Percentiles rank a stretch among this genome's conserved stretches.
These are phyloP conservation scores for Gymnorhina tibicen DNA, from an alignment of 2,113 vertebrate species.

Conservation along the genomic window DNA sequence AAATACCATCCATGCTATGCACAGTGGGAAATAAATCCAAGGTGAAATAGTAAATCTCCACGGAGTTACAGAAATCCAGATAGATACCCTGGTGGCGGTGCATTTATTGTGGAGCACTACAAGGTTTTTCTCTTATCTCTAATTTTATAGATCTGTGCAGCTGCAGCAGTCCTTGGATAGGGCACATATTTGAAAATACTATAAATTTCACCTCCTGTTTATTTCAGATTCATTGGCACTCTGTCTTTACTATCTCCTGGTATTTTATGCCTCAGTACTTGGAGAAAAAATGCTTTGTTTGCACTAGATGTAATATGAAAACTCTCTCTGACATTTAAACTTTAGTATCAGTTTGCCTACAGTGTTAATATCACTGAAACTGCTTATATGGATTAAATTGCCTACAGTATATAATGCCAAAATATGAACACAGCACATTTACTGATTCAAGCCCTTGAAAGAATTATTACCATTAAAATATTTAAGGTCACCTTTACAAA, in stretches of 20 bases:
- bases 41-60: constrained; percentile 16
- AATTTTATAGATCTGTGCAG: constrained; percentile 46
- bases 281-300: constrained; percentile 66
- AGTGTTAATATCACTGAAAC: constrained; percentile 68
- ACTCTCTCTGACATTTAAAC: constrained; percentile 71
- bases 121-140: constrained; percentile 40
- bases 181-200: constrained; percentile 54
- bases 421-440: constrained; percentile 67
- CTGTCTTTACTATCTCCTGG: constrained; percentile 63
- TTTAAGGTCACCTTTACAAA: constrained; percentile 71
- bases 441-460: constrained; percentile 64
- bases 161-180: constrained; percentile 47
- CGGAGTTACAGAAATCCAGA: constrained; percentile 27
- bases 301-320: constrained; percentile 66
- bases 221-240: constrained; percentile 55
- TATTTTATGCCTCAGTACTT: constrained; percentile 66
- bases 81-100: not conserved
- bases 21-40: not conserved
- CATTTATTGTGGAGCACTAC: not conserved
- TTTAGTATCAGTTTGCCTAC: constrained; percentile 71
- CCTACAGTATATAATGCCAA: constrained; percentile 64
- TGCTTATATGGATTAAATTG: constrained; percentile 66
- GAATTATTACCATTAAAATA: constrained; percentile 72
- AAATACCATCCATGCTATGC: not conserved
- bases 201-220: constrained; percentile 64